These are phyloP conservation scores for Cataglyphis cursor DNA, from an alignment of 2,888 invertebrate species.

Conservation along the genomic window DNA sequence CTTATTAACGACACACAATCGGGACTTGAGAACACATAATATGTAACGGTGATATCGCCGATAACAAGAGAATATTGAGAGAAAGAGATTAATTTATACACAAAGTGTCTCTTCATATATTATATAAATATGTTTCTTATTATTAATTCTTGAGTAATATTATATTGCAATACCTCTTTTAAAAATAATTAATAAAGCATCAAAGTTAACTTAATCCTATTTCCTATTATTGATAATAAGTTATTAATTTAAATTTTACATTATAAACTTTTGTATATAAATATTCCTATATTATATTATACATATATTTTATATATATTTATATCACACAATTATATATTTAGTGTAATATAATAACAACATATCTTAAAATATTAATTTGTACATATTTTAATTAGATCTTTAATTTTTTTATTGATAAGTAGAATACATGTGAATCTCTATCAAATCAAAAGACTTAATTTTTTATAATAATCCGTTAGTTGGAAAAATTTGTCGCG, in stretches of 20 bases:
- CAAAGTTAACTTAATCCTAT: too few species aligned
- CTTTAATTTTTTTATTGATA: not conserved
- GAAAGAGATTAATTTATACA: not conserved
- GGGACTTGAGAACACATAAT: not conserved
- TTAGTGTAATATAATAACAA: not conserved
- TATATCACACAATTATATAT: not conserved
- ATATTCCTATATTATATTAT: not conserved
- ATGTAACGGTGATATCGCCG: not conserved
- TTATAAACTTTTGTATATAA: not conserved
- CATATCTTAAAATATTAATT: not conserved
- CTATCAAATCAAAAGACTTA: not conserved
- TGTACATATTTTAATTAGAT: not conserved
- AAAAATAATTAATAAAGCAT: not conserved
- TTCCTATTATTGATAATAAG: too few species aligned
- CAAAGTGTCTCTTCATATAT: not conserved
- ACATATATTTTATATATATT: not conserved
- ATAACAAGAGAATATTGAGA: not conserved
- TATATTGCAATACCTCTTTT: not conserved
- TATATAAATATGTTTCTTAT: not conserved
- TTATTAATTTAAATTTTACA: not conserved
- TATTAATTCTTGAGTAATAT: not conserved
- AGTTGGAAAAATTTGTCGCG: conserved; percentile 22
- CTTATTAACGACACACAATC: conserved; percentile 38
- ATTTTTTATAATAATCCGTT: conserved; percentile 25
- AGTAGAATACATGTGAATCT: not conserved